Evolutionary conservation across 2,797 vertebrate species (phyloP), one percentile per base, ranked within the genome.

Genomic region (Crax fasciolata): DNA sequence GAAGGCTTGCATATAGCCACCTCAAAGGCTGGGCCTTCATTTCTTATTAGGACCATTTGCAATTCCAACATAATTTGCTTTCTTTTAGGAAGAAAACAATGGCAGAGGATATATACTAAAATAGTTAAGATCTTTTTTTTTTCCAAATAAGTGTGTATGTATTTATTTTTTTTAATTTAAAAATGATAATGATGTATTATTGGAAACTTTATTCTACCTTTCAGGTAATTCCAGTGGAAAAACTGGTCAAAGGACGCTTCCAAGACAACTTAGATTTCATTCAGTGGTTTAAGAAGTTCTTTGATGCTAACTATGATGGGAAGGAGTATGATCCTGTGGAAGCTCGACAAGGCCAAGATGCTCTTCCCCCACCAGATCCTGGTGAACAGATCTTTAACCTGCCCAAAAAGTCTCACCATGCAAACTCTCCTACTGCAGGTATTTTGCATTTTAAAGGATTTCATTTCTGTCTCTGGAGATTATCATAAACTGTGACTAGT

Each of bases 271-370:
- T 99, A 91, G 99, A 99, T 97, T 99, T 99, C 97, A 99, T 99
- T 97, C 99, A 99, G 59, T 99, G 99, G 99, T 99, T 99, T 97
- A 99, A 99, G 97, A 99, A 99, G 96, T 99, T 99, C 97, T 99
- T 99, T 85, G 99, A 99, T 51, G 99, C 99, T 63, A 99, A 99
- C 97, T 99, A 99, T 10, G 99, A 99, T 11, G 99, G 99, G 46
- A 99, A 99, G 97, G 99, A 99, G n/a, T 99, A 99, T 39, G 99
- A 99, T 95, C 99, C 99, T 0, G 97, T 99, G 46, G 98, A 99
- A 97, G 99, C 99, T 67, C 98, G 99, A 94, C 99, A 99, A 98
- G 99, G 99, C 90, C 99, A 99, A 98, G 99, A 99, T 32, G 99
- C 99, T 73, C 98, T 99, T 92, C 99, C 99, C 65, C 99, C 99